Percentiles rank a stretch among this genome's conserved stretches.
Evolutionary conservation across 2,113 vertebrate species (phyloP).

Genomic region (Gavialis gangeticus): DNA sequence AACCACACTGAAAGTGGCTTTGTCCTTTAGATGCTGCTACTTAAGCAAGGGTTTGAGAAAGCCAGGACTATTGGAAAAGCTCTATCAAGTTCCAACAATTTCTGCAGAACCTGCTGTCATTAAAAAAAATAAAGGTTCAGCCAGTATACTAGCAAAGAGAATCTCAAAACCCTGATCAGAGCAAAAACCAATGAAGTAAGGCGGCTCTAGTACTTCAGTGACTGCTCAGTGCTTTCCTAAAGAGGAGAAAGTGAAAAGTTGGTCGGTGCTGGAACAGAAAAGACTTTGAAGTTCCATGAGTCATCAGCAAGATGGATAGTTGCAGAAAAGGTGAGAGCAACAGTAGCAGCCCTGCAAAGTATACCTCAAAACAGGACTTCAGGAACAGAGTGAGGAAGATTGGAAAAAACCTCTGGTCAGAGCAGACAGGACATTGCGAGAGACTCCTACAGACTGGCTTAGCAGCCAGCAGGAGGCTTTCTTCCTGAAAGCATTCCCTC

Average conservation of each 20-base stretch:
- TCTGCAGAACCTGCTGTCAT: background rate
- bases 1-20: background rate
- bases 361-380: fast-evolving
- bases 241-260: background rate
- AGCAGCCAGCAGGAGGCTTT: too few relatives aligned
- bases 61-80: background rate
- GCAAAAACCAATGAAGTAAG: fast-evolving
- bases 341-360: fast-evolving
- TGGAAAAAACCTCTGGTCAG: background rate
- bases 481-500: background rate
- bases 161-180: background rate
- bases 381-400: background rate
- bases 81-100: background rate
- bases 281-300: background rate
- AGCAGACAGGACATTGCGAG: background rate
- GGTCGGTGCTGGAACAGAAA: background rate
- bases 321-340: background rate
- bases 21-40: background rate
- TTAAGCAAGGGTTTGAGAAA: background rate
- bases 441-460: background rate
- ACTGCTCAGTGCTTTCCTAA: fast-evolving
- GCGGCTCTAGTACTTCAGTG: fast-evolving
- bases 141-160: background rate
- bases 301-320: fast-evolving
- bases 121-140: background rate